These are phyloP conservation scores for Casuarius casuarius DNA, from an alignment of 2,113 vertebrate species.

Conservation along the genomic window DNA sequence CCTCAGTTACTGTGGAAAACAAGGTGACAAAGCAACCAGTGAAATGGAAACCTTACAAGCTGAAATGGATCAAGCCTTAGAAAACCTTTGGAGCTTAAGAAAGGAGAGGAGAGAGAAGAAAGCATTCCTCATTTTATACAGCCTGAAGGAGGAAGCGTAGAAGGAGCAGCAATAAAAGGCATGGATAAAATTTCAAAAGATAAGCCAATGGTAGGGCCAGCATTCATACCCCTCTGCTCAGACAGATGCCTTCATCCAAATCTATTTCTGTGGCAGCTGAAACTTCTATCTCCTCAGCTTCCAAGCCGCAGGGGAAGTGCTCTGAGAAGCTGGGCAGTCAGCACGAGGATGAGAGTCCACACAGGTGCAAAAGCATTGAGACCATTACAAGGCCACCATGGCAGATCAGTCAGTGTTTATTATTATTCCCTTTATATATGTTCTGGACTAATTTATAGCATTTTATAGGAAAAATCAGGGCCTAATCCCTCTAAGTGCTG, in stretches of 20 bases:
- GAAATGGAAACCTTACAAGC: constrained; percentile 43
- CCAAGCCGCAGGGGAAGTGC: constrained; percentile 49
- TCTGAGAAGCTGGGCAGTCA: constrained; percentile 66
- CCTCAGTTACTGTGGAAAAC: constrained; percentile 53
- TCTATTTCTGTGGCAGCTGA: neutral
- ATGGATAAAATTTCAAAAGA: neutral
- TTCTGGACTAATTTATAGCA: neutral
- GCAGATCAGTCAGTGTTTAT: constrained; percentile 59
- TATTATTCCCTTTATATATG: too few relatives aligned
- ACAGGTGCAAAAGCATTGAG: constrained; percentile 49
- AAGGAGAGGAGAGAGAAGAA: constrained; percentile 35
- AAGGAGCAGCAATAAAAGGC: neutral
- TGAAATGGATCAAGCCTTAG: constrained; percentile 34
- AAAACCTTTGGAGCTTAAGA: constrained; percentile 34
- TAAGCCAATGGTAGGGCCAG: neutral
- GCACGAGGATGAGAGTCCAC: constrained; percentile 17
- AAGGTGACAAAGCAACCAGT: constrained; percentile 40
- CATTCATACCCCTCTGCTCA: neutral
- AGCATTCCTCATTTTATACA: neutral
- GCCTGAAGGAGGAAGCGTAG: neutral
- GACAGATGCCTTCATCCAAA: neutral
- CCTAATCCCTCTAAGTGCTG: neutral
- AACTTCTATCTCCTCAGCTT: neutral
- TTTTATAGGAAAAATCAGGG: neutral
- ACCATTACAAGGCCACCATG: constrained; percentile 67